Percentiles rank a stretch among this genome's conserved stretches.
Conservation (phyloP, 2,797 vertebrate genomes). For the Sphaeramia orbicularis region DNA sequence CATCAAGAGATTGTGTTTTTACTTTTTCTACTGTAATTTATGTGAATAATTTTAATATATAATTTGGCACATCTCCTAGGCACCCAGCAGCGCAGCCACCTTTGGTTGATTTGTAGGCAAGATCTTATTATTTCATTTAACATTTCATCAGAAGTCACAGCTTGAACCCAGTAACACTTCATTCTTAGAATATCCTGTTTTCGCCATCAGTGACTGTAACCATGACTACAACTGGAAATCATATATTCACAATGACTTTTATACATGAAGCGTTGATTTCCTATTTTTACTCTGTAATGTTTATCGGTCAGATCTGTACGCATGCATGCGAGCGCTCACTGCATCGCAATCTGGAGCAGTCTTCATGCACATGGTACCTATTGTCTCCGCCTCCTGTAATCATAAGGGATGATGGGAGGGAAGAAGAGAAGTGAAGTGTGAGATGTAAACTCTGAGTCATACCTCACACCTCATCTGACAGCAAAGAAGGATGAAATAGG, state of each 20-base stretch:
- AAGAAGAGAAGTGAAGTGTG: constrained; percentile 16
- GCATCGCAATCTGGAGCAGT: not conserved
- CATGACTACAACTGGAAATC: constrained; percentile 68
- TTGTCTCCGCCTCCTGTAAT: constrained; percentile 1
- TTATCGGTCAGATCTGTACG: constrained; percentile 46
- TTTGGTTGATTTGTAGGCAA: constrained; percentile 71
- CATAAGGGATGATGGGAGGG: constrained; percentile 6
- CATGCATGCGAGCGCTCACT: constrained; percentile 16
- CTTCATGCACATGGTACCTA: constrained; percentile 47
- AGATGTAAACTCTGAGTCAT: constrained; percentile 57
- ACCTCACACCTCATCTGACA: constrained; percentile 45
- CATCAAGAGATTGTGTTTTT: constrained; percentile 53
- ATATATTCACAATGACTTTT: constrained; percentile 57
- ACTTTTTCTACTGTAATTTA: constrained; percentile 54
- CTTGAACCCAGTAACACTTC: constrained; percentile 68
- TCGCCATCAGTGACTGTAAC: constrained; percentile 53
- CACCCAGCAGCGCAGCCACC: constrained; percentile 59
- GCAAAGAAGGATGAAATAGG: constrained; percentile 41
- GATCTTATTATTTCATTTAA: constrained; percentile 77
- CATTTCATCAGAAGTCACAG: constrained; percentile 82
- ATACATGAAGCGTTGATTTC: constrained; percentile 40
- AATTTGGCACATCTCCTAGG: constrained; percentile 56
- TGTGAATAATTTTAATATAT: constrained; percentile 69
- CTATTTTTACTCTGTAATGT: constrained; percentile 52
- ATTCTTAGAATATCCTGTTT: constrained; percentile 61